Base-by-base conservation (phyloP, 2,797 vertebrate genomes). In the Atherinosoma microstoma region DNA sequence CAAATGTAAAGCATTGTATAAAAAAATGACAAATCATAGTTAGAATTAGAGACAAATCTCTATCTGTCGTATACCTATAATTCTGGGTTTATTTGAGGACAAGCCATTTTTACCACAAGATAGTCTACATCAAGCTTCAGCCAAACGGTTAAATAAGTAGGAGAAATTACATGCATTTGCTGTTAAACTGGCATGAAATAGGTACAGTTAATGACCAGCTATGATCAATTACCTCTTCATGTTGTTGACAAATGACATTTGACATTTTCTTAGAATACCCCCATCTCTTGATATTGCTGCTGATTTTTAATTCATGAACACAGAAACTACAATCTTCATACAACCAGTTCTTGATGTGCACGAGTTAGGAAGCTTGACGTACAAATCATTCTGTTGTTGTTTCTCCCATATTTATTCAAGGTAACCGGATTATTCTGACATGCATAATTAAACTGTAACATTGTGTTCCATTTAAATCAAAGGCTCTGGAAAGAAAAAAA, bases 381-480 rank as follows among this genome's bases (percentile, higher is more conserved):
- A 45, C 6, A 12, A 54, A 20, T 51, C 38, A n/a, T 20, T 18
- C 29, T 47, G n/a, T 13, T 22, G 5, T 9, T 24, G 40, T 62
- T 30, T 22, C 3, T 0, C 10, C 10, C 63, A 42, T 38, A 35
- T 29, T 68, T 58, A 65, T 65, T 64, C 10, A 38, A 53, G 5
- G 18, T 64, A 27, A 49, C 18, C 16, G 42, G 30, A 53, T 64
- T 53, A 20, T 54, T 65, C 45, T 34, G 13, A 1, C 32, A 35
- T 56, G 45, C 10, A 18, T 65, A 67, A 58, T 67, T 61, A 34
- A 73, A 29, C 42, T 65, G 65, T 73, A 36, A 63, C 36, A 51
- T 38, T 18, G 13, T 0, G 0, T 34, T 8, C 20, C 49, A 38
- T 45, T 70, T 58, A 16, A 40, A 47, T 68, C 34, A 51, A 32